Evolutionary conservation across 1,140 invertebrate species (phyloP).

Genomic region (Drosophila navojoa): DNA sequence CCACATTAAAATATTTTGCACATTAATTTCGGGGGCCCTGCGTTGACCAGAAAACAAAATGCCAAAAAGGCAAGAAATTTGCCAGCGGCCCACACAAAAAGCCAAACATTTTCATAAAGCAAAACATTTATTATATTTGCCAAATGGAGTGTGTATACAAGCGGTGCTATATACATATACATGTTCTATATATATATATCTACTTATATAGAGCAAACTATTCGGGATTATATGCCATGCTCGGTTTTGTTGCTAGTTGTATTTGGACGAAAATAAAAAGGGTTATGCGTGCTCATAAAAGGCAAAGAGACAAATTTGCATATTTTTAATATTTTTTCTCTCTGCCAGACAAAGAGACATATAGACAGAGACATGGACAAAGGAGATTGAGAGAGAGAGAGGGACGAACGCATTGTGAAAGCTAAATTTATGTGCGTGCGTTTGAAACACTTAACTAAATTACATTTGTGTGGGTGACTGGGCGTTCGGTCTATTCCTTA

Average conservation of each 20-base stretch:
- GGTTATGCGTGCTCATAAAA: constrained; percentile 69
- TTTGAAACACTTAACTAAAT: constrained; percentile 78
- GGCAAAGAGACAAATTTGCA: constrained; percentile 73
- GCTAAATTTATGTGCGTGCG: constrained; percentile 69
- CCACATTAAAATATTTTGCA: constrained; percentile 75
- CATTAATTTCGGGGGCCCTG: constrained; percentile 54
- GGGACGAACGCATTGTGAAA: constrained; percentile 31
- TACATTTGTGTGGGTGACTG: constrained; percentile 59
- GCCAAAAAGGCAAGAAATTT: constrained; percentile 41
- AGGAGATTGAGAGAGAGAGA: not conserved
- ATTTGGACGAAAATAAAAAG: constrained; percentile 61
- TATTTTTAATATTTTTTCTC: constrained; percentile 77
- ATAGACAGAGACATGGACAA: no score
- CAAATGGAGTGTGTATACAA: constrained; percentile 66
- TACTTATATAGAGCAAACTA: constrained; percentile 27
- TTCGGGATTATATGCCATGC: constrained; percentile 35
- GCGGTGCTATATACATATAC: constrained; percentile 6
- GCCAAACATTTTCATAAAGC: constrained; percentile 52
- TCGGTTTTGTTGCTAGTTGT: constrained; percentile 38
- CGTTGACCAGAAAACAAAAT: constrained; percentile 60
- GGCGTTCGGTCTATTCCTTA: constrained; percentile 21
- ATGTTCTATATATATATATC: not conserved
- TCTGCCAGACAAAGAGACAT: constrained; percentile 13
- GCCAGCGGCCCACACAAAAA: constrained; percentile 51
- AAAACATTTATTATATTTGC: constrained; percentile 80